A percentile compares a stretch with the other conserved stretches of the same genome.
Conservation (phyloP, 2,113 vertebrate genomes). For the Zosterops lateralis region DNA sequence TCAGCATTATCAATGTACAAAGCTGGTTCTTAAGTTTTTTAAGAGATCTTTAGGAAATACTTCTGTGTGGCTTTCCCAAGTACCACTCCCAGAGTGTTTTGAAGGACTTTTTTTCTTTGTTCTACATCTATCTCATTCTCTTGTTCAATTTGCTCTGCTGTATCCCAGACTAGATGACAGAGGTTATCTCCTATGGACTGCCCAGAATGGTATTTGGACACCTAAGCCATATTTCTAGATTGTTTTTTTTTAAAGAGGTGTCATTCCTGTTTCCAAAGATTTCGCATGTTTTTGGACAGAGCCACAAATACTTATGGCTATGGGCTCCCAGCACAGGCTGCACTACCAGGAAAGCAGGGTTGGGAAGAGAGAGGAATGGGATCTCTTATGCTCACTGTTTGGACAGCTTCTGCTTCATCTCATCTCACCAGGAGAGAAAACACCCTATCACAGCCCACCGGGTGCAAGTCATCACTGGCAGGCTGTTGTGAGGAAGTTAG, state of each 20-base stretch:
- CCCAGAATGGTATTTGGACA: background rate
- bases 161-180: background rate
- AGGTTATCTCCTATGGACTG: background rate
- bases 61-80: background rate
- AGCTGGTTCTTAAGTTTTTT: background rate
- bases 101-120: background rate
- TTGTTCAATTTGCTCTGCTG: background rate
- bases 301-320: fast-evolving
- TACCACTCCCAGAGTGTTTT: background rate
- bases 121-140: background rate
- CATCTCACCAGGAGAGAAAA: background rate
- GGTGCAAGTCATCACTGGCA: background rate
- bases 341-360: fast-evolving
- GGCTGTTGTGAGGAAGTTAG: background rate
- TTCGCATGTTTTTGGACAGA: background rate
- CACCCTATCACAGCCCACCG: background rate
- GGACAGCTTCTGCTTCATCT: background rate
- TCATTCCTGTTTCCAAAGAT: background rate
- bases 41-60: background rate
- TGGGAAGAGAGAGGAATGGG: background rate
- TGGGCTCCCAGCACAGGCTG: background rate
- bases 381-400: fast-evolving
- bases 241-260: background rate
- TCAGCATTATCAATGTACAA: background rate
- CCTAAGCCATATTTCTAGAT: background rate